Percentiles rank a stretch among this genome's conserved stretches.
Conservation (phyloP, 2,797 vertebrate species). For the Sebastes aleutianus region DNA sequence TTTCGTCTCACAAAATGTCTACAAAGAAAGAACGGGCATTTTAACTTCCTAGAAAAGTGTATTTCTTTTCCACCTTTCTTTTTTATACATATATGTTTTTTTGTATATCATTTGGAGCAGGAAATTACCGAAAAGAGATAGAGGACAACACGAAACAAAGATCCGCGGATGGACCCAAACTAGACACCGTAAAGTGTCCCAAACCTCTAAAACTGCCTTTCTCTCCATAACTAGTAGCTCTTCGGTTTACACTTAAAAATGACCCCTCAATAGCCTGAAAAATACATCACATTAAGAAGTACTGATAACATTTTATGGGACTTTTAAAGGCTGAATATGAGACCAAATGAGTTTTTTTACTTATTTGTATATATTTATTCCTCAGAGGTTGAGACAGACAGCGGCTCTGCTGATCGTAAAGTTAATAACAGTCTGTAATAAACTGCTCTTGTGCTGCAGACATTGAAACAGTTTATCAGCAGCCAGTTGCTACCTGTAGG, state of each 20-base stretch:
- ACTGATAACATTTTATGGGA: not conserved
- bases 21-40: not conserved
- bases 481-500: not conserved
- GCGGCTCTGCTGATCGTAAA: not conserved
- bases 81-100: not conserved
- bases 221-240: not conserved
- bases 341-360: not conserved
- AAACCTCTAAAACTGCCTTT: not conserved
- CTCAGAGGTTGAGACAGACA: not conserved
- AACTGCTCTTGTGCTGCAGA: not conserved
- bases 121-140: not conserved
- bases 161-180: not conserved
- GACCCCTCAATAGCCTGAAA: not conserved
- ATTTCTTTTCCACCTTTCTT: not conserved
- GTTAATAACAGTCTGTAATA: not conserved
- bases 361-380: not conserved
- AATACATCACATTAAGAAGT: not conserved
- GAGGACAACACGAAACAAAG: not conserved
- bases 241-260: not conserved
- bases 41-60: not conserved
- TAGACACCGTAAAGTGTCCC: not conserved
- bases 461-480: constrained; percentile 8
- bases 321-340: not conserved
- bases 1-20: not conserved
- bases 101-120: not conserved